Evolutionary conservation across 2,113 vertebrate genomes (phyloP).

Genomic region (Lutjanus erythropterus): DNA sequence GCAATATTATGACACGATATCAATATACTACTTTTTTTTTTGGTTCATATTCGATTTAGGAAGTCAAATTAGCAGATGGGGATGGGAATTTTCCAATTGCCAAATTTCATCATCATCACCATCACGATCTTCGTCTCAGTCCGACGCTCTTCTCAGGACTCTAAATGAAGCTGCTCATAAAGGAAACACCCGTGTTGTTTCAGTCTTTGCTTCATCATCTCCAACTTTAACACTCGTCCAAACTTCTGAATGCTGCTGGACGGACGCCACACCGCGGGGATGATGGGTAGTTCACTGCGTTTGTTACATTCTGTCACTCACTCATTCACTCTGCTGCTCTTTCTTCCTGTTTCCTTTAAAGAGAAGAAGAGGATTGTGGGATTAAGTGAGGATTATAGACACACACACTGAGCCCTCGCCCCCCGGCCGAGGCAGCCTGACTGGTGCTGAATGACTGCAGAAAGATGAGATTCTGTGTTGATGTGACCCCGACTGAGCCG

Average conservation of each 20-base stretch:
- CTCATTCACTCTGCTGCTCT: constrained; percentile 1
- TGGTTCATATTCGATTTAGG: no score
- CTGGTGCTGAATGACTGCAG: constrained; percentile 46
- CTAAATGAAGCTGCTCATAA: background rate
- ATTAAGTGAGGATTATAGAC: constrained; percentile 54
- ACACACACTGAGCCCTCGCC: constrained; percentile 11
- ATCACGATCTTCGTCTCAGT: background rate
- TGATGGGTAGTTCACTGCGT: constrained; percentile 4
- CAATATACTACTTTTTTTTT: no score
- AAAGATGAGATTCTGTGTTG: constrained; percentile 50
- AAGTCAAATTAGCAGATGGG: no score
- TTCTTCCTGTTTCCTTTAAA: background rate
- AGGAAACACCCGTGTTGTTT: no score
- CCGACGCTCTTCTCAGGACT: background rate
- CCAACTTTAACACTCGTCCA: background rate
- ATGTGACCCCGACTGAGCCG: constrained; percentile 39
- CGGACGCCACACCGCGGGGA: constrained; percentile 8
- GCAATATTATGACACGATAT: no score
- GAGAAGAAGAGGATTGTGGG: constrained; percentile 46
- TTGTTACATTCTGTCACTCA: background rate
- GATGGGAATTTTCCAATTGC: no score
- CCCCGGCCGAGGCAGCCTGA: constrained; percentile 19
- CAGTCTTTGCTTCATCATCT: no score
- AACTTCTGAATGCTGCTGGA: background rate
- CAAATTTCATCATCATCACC: background rate